phyloP scores from a whole-genome alignment of 1,140 invertebrate species.

The Nasonia vitripennis region DNA sequence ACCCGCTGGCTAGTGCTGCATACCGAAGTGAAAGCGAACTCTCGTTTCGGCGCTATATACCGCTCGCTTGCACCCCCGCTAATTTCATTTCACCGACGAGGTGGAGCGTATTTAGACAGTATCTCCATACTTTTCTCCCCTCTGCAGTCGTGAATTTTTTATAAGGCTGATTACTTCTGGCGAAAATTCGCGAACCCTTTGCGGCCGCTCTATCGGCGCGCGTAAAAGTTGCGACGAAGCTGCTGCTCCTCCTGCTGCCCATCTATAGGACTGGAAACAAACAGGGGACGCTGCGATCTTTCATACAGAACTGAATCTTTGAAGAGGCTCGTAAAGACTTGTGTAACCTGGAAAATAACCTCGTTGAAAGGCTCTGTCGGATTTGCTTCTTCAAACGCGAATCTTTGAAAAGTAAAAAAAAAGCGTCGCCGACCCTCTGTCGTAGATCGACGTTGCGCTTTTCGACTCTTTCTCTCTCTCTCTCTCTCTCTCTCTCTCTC shows the following conservation, averaged over 20 bases:
- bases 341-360: not conserved
- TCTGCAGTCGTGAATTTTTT: not conserved
- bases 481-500: too few species aligned
- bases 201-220: not conserved
- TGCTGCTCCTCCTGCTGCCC: not conserved
- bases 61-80: not conserved
- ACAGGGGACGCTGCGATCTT: not conserved
- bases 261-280: not conserved
- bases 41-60: not conserved
- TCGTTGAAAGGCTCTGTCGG: not conserved
- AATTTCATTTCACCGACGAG: not conserved
- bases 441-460: not conserved
- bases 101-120: too few species aligned
- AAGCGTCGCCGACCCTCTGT: not conserved
- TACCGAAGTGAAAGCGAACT: not conserved
- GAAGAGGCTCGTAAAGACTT: constrained; percentile 6
- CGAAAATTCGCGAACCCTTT: not conserved
- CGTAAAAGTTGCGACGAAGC: constrained; percentile 5
- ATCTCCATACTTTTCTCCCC: too few species aligned
- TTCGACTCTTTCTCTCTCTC: not conserved
- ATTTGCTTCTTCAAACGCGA: not conserved
- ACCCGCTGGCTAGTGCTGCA: not conserved
- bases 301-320: constrained; percentile 17
- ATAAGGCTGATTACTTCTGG: not conserved
- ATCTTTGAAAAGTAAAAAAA: not conserved